Evolutionary conservation across 2,888 invertebrate genomes (phyloP).

Genomic region (Choreutis nemorana): DNA sequence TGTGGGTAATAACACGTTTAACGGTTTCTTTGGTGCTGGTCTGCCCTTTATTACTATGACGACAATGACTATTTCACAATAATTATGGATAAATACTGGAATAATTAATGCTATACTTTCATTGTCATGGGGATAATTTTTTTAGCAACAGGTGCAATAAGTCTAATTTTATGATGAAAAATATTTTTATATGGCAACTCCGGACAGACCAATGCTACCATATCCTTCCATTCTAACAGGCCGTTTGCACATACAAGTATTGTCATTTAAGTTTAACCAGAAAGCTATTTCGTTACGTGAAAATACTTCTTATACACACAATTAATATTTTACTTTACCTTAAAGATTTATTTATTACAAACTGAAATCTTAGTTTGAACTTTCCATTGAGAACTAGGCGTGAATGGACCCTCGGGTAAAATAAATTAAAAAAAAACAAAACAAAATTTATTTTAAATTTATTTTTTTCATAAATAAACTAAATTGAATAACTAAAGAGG

Average conservation of each 20-base stretch:
- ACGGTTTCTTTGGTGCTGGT: constrained; percentile 12
- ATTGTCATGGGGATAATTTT: no score
- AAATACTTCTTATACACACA: not conserved
- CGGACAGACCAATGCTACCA: no score
- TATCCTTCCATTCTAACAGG: no score
- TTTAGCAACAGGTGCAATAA: no score
- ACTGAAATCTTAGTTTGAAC: constrained; percentile 16
- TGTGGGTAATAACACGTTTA: constrained; percentile 16
- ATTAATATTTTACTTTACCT: not conserved
- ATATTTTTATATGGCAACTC: no score
- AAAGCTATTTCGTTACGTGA: not conserved
- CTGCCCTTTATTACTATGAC: constrained; percentile 3
- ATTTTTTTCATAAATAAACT: constrained; percentile 60
- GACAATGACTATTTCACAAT: no score
- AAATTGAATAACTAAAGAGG: constrained; percentile 51
- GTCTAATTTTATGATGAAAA: no score
- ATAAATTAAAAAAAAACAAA: constrained; percentile 26
- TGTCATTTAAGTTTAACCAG: not conserved
- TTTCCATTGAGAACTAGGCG: constrained; percentile 18
- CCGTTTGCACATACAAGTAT: no score
- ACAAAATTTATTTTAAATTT: constrained; percentile 48
- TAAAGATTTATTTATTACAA: not conserved
- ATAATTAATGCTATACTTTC: no score
- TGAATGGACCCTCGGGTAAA: constrained; percentile 37
- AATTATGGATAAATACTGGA: no score